Evolutionary conservation across 2,888 invertebrate genomes (phyloP).

Genomic region (Tachina lurida): DNA sequence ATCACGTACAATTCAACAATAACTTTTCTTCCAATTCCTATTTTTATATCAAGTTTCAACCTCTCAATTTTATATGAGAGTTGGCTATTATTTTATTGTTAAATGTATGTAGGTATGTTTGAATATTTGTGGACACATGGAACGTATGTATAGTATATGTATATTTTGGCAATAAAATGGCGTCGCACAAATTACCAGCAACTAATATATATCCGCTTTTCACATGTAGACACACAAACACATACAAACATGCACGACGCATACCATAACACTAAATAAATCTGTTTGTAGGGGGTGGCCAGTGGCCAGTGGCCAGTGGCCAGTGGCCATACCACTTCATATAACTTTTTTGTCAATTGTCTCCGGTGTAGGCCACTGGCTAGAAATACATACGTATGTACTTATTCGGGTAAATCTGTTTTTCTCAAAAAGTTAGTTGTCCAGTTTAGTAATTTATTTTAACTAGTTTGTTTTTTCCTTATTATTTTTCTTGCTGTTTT

Average conservation of each 20-base stretch:
- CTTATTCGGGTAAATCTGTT: not conserved
- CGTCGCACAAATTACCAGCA: conserved; percentile 58
- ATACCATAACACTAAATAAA: conserved; percentile 7
- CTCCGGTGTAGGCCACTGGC: conserved; percentile 52
- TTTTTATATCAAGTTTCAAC: conserved; percentile 39
- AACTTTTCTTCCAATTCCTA: conserved; percentile 61
- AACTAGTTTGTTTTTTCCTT: conserved; percentile 58
- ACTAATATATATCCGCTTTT: conserved; percentile 65
- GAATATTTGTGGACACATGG: not conserved
- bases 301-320: too few species aligned
- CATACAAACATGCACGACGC: not conserved
- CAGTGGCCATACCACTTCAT: conserved; percentile 49
- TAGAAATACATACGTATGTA: not conserved
- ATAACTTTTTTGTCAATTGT: conserved; percentile 69
- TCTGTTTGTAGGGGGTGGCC: conserved; percentile 3
- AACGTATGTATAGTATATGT: not conserved
- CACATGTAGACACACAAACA: conserved; percentile 5
- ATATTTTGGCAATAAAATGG: conserved; percentile 70
- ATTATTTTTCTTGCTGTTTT: conserved; percentile 49
- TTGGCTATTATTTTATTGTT: conserved; percentile 59
- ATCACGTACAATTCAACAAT: conserved; percentile 70
- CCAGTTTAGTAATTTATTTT: conserved; percentile 69
- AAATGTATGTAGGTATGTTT: not conserved
- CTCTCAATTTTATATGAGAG: conserved; percentile 61
- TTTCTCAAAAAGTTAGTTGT: conserved; percentile 46